Base-by-base conservation (phyloP, 2,888 invertebrate genomes). In the Leucozona laternaria region DNA sequence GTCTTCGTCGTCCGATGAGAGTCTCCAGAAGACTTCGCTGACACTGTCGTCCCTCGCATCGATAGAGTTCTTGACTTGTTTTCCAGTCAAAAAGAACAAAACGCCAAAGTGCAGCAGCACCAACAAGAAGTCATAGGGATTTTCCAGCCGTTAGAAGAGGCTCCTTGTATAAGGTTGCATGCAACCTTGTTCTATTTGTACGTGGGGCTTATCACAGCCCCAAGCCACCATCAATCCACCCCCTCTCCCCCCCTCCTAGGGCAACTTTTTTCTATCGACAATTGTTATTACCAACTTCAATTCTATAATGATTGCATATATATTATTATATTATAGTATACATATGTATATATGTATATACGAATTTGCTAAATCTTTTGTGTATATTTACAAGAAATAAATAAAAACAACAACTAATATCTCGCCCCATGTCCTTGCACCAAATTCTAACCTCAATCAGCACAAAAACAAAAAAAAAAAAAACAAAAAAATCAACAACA, bases 11-110 rank as follows among this genome's bases (percentile, higher is more conserved):
- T 91, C 92, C n/a, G 92, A 92, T 88, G 92, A 92, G 88, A 92
- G 92, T 82, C 89, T 92, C 25, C 92, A 91, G 60, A 92, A 92
- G 89, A 90, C 90, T 75, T 90, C 92, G 37, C 37, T 37, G 81
- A 86, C 86, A 66, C 55, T 86, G 57, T 86, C 86, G 70, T 78
- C 86, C 13, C 64, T 86, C 40, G 91, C 92, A 71, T 91, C 92
- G 50, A 92, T 92, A 53, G 92, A 92, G 89, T 92, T 92, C 78
- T 90, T 92, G 82, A 92, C 92, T 25, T 92, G 92, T 85, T 92
- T 92, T 77, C 89, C 92, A 53, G 88, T 92, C 3, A 92, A 92
- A 88, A 92, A 91, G 88, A 90, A 92, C 22, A 91, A 92, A 76
- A 83, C 83, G 57, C 88, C 89, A 22, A 89, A 91, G 68, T 90